Conservation (phyloP, 2,888 invertebrate genomes). For the Xestia c-nigrum region DNA sequence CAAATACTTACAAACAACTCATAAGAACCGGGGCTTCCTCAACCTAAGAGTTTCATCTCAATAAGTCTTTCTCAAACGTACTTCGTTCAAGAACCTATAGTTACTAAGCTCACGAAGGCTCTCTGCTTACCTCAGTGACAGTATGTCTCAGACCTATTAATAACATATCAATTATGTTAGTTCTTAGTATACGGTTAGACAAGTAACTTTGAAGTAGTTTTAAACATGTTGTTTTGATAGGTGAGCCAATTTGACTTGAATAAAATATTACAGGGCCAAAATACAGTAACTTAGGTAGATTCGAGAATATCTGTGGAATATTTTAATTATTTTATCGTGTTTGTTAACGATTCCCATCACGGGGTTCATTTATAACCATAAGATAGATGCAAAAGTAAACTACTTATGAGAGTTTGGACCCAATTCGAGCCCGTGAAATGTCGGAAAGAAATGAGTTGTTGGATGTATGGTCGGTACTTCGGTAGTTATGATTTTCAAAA, state of each 20-base stretch:
- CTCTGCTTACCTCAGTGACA: slow-evolving; percentile 19
- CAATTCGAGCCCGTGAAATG: not conserved
- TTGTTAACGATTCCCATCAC: not conserved
- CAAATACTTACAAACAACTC: slow-evolving; percentile 21
- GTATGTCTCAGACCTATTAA: slow-evolving; percentile 17
- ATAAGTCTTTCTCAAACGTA: slow-evolving; percentile 41
- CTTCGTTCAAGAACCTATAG: not conserved
- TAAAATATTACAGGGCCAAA: not conserved
- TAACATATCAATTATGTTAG: slow-evolving; percentile 35
- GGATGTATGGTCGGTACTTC: not conserved
- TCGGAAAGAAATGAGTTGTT: not conserved
- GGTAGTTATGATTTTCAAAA: not conserved
- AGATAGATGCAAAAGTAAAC: not conserved
- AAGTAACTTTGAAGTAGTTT: slow-evolving; percentile 15
- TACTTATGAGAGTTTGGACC: not conserved
- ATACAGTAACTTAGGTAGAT: not conserved
- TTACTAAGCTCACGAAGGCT: slow-evolving; percentile 25
- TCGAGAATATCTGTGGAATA: not conserved
- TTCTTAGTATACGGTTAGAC: not conserved
- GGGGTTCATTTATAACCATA: not conserved
- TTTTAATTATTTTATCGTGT: not conserved
- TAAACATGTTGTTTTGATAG: not conserved
- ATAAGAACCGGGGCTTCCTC: not conserved
- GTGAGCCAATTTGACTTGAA: not conserved
- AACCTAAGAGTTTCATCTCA: slow-evolving; percentile 28